Percentiles rank a stretch among this genome's conserved stretches.
Evolutionary conservation across 2,113 vertebrate genomes (phyloP).

Genomic region (Alligator mississippiensis): DNA sequence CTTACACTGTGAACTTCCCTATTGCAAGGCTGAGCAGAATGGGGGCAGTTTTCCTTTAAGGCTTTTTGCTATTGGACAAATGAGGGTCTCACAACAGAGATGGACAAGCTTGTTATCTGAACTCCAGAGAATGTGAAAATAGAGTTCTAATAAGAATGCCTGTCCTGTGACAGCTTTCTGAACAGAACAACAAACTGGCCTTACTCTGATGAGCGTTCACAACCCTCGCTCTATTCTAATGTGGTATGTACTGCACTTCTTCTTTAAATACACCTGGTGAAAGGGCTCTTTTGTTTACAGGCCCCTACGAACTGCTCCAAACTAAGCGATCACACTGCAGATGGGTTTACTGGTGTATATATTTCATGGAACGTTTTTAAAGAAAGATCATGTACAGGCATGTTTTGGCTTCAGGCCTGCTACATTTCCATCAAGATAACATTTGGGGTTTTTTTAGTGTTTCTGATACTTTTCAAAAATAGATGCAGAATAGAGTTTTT

Average conservation of each 20-base stretch:
- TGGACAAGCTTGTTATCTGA: constrained; percentile 22
- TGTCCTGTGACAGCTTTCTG: constrained; percentile 57
- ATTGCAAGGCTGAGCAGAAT: background rate
- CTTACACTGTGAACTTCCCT: constrained; percentile 55
- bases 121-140: constrained; percentile 28
- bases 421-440: background rate
- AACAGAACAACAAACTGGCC: constrained; percentile 53
- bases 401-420: constrained; percentile 45
- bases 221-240: constrained; percentile 43
- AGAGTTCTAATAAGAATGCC: constrained; percentile 42
- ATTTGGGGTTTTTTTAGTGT: background rate
- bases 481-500: background rate
- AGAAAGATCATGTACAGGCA: constrained; percentile 56
- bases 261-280: constrained; percentile 70
- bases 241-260: constrained; percentile 56
- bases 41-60: constrained; percentile 36
- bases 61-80: constrained; percentile 6
- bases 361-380: constrained; percentile 66
- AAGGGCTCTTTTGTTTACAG: constrained; percentile 57
- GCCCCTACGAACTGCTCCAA: constrained; percentile 55
- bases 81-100: background rate
- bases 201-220: background rate
- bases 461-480: background rate
- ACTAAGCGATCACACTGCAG: constrained; percentile 69
- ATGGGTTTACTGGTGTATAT: constrained; percentile 58